A percentile compares a stretch with the other conserved stretches of the same genome.
phyloP scores from a whole-genome alignment of 2,888 invertebrate genomes.

The Chydorus sphaericus region DNA sequence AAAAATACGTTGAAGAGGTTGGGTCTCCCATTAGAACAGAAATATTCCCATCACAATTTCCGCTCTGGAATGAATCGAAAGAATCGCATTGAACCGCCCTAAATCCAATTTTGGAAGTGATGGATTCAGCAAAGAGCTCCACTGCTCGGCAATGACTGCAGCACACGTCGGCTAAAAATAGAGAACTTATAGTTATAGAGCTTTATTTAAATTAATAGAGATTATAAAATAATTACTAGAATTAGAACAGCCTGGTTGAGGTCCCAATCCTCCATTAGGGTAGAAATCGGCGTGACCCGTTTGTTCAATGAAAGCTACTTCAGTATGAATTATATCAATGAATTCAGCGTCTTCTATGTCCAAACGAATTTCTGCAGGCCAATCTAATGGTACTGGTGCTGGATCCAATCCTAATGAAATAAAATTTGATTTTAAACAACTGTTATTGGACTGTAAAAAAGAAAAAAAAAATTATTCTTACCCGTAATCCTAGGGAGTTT shows the following conservation, averaged over 20 bases:
- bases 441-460: neutral
- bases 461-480: neutral
- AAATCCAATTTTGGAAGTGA: slow-evolving; percentile 6
- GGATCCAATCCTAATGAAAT: no score
- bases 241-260: no score
- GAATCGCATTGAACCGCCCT: slow-evolving; percentile 2
- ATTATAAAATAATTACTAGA: neutral
- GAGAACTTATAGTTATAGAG: neutral
- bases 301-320: no score
- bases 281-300: no score
- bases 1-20: slow-evolving; percentile 5
- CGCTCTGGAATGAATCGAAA: neutral
- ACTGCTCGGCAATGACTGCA: slow-evolving; percentile 3
- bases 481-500: neutral
- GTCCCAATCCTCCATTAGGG: no score
- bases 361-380: no score
- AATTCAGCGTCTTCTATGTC: no score
- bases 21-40: slow-evolving; percentile 9
- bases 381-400: no score
- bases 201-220: neutral
- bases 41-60: neutral
- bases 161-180: neutral
- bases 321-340: no score
- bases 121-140: slow-evolving; percentile 11
- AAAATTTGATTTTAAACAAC: no score